Evolutionary conservation across 2,113 vertebrate genomes (phyloP), one percentile per base, ranked within the genome.

Genomic region (Alouatta palliata): DNA sequence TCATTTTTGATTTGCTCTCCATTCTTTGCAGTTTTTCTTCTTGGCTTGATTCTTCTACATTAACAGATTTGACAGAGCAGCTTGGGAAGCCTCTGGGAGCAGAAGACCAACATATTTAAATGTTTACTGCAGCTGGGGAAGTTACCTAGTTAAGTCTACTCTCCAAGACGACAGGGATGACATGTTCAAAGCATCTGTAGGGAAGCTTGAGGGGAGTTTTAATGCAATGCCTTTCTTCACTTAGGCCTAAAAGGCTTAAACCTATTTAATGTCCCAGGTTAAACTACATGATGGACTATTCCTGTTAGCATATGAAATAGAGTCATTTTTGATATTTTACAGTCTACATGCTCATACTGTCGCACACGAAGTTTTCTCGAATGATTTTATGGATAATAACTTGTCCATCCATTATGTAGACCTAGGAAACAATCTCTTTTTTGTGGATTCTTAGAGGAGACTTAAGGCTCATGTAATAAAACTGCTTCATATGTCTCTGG

Each of bases 311-410:
- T 75, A 37, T 75, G 30, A 76, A 87, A 89, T 13, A 37, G 12
- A 71, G 8, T 83, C 5, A 88, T 70, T 90, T 96, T 76, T 95
- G 37, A 91, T 68, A 94, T 86, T 92, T 96, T 90, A n/a, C 2
- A 45, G 1, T 70, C 35, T 58, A 43, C 4, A 83, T 81, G 5
- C 0, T 79, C 27, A 45, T 70, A 54, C 3, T 37, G 11, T 52
- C 25, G 88, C 32, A 79, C 5, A 20, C 30, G 14, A 80, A 1
- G 25, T 52, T 95, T 94, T 93, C 49, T 43, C n/a, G 8, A 89
- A n/a, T 84, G 43, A 32, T 54, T 86, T 94, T 66, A 21, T 86
- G 64, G 20, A 47, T 93, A 83, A 56, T 66, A 89, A 89, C 32
- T 90, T 83, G 77, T 43, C 1, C 7, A 83, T 73, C 3, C 2